Conservation (phyloP, 1,140 invertebrate genomes). For the Leptopilina clavipes region DNA sequence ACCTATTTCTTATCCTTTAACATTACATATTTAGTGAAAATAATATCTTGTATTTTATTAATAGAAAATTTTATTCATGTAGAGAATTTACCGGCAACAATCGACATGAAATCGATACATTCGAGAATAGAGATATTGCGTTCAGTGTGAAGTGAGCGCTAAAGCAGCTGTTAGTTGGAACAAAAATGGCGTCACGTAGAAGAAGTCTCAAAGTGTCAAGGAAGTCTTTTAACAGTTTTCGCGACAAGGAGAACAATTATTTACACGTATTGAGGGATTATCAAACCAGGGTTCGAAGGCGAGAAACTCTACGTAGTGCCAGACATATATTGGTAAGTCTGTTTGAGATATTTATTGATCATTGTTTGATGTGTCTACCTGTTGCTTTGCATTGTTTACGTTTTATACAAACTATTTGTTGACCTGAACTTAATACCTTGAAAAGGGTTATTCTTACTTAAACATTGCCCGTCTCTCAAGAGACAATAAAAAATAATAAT, state of each 20-base stretch:
- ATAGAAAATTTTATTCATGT: no score
- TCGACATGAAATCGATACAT: no score
- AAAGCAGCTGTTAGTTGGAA: neutral
- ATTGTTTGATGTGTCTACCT: conserved; percentile 30
- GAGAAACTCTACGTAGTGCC: conserved; percentile 65
- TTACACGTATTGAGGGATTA: conserved; percentile 69
- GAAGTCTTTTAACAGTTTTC: conserved; percentile 42
- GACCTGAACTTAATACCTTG: neutral
- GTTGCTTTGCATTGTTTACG: conserved; percentile 29
- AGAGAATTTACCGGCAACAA: no score
- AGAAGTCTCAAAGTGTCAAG: conserved; percentile 56
- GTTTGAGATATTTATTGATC: conserved; percentile 14
- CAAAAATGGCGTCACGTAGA: conserved; percentile 66
- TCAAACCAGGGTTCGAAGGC: conserved; percentile 64
- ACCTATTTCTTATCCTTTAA: no score
- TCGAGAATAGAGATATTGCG: no score
- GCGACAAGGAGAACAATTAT: conserved; percentile 70
- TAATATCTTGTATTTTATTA: no score
- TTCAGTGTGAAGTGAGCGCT: no score
- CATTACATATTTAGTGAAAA: no score
- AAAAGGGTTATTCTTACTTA: neutral
- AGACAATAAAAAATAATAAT: no score
- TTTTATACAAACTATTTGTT: neutral
- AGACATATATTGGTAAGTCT: conserved; percentile 63
- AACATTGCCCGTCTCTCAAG: neutral